Base-by-base conservation (phyloP, 2,888 invertebrate species). In the Dolichomitus sp. region DNA sequence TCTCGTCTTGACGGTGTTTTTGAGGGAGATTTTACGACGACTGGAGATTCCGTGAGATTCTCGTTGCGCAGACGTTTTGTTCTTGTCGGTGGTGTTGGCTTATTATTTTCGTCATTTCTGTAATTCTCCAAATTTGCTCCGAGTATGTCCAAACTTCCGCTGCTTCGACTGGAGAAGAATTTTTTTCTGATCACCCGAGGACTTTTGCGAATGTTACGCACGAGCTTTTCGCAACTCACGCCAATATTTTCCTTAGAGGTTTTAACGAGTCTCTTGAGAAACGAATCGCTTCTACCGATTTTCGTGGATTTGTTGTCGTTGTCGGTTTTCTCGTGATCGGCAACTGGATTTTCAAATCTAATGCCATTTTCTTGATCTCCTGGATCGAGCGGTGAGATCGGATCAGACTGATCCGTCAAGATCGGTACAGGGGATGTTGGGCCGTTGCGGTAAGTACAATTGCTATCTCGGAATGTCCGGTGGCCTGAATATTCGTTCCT, bases 391-490 rank as follows among this genome's bases (percentile, higher is more conserved):
- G 17, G 4, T 1, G 19, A 27, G n/a, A 45, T 30, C 23, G 48
- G 0, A 9, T 19, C 45, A 33, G 3, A n/a, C 7, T 48, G 45
- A 57, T 73, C n/a, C 0, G 17, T 37, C 23, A 40, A 2, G 11
- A 19, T 50, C 50, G 59, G 7, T 2, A n/a, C 11, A 4, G 45
- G n/a, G 4, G 27, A 42, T 2, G 6, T 45, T 30, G 6, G 14
- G 14, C 33, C 37, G 23, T 61, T 73, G 14, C 12, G 48, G n/a
- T 61, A 17, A 50, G 6, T 12, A 19, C 17, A 17, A 45, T 72
- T 83, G 88, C 87, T 92, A 92, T 90, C 91, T 90, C 54, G 80
- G 80, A 73, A 92, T 90, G 78, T 92, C 91, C 76, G 91, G 91
- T 65, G 91, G 92, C 70, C 89, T 74, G 87, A 88, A 90, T 73